A percentile compares a stretch with the other conserved stretches of the same genome.
These are phyloP conservation scores for Apteryx owenii DNA, from an alignment of 2,113 vertebrate species.

Conservation along the genomic window DNA sequence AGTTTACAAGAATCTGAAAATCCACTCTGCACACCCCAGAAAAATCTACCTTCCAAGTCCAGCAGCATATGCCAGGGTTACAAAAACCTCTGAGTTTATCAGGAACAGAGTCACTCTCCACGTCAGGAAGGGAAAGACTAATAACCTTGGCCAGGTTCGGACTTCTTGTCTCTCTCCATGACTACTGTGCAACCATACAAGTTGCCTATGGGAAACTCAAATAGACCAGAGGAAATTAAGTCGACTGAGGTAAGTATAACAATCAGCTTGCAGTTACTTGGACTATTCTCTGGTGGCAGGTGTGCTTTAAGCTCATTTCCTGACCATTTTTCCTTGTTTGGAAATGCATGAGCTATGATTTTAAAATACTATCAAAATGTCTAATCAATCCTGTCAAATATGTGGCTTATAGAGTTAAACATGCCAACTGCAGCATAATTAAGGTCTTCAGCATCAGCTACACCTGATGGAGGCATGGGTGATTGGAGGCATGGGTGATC, in stretches of 20 bases:
- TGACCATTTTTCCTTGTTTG: neutral
- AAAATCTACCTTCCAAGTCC: too few species aligned
- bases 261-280: fast-evolving
- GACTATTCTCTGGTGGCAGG: neutral
- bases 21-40: too few species aligned
- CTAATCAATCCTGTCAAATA: neutral
- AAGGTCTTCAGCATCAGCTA: neutral
- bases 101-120: too few species aligned
- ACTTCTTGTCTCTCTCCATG: too few species aligned
- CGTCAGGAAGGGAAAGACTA: too few species aligned
- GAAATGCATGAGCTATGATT: neutral
- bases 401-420: neutral
- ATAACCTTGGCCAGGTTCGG: too few species aligned
- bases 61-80: too few species aligned
- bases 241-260: neutral
- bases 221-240: neutral
- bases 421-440: neutral
- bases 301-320: neutral
- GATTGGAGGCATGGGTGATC: neutral
- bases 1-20: neutral
- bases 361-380: neutral
- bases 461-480: neutral
- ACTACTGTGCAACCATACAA: neutral
- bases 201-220: neutral
- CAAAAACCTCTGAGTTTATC: too few species aligned